Base-by-base conservation (phyloP, 2,888 invertebrate genomes). In the Pediacus dermestoides region DNA sequence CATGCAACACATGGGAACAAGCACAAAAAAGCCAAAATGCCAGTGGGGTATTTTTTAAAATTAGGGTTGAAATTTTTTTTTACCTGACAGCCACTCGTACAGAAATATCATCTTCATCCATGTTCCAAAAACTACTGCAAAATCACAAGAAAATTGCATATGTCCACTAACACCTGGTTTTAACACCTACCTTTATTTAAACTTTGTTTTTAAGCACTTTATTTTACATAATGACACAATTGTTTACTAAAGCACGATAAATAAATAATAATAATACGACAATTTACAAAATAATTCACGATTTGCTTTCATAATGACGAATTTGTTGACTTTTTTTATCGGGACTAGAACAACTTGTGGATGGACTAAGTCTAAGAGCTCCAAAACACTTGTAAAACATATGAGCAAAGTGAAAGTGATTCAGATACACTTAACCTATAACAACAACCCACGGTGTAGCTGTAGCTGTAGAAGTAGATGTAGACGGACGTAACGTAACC, bases 1-100 rank as follows among this genome's bases (percentile, higher is more conserved):
- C 34, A 38, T 40, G 43, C 35, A 41, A 39, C 40, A 42, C 44
- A 40, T 41, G 42, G 30, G 28, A 33, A 28, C 18, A 32, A 22
- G 13, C 15, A 32, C 12, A 32, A 34, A 39, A 10, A 13, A 34
- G 36, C 34, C n/a, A n/a, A n/a, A n/a, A n/a, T n/a, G 8, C 10
- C n/a, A 23, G 11, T 14, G 12, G 27, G 28, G 14, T 6, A 4
- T 13, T 23, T 28, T 32, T 39, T 16, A 40, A 15, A 31, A 45
- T n/a, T n/a, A n/a, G n/a, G n/a, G n/a, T n/a, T 31, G 27, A 33
- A 40, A 8, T 23, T 11, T 25, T 13, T 15, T 16, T 15, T 72
- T 65, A 82, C 82, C 82, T 77, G 64, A 82, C 78, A 45, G 80
- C 82, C 52, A 83, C 82, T 37, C 81, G 76, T 34, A 82, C 82